A percentile compares a stretch with the other conserved stretches of the same genome.
Evolutionary conservation across 2,113 vertebrate genomes (phyloP).

Genomic region (Actinemys pallida): DNA sequence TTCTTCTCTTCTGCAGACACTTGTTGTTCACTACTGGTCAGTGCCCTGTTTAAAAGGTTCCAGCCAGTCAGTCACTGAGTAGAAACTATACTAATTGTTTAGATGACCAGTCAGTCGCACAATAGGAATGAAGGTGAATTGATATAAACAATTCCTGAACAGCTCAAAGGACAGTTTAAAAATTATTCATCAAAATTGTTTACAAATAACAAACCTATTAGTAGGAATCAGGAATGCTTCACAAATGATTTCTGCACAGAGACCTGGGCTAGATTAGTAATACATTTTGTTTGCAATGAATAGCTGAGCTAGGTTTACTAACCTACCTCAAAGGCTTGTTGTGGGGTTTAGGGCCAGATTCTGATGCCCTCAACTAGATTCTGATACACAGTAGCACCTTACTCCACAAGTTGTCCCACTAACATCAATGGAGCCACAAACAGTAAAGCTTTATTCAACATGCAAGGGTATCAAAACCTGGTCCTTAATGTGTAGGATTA

Average conservation of each 20-base stretch:
- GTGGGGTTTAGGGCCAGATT: not conserved
- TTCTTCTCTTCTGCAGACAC: not conserved
- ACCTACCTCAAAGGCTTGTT: not conserved
- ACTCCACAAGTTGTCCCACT: not conserved
- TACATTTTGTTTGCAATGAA: not conserved
- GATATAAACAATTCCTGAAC: not conserved
- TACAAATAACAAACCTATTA: not conserved
- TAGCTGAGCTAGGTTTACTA: not conserved
- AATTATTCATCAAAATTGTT: not conserved
- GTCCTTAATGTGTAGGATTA: slow-evolving; percentile 29
- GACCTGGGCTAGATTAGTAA: not conserved
- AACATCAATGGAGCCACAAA: not conserved
- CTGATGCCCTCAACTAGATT: not conserved
- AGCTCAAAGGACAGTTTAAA: not conserved
- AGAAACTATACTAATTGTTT: not conserved
- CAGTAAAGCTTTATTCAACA: not conserved
- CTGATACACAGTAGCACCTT: not conserved
- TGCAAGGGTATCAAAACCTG: not conserved
- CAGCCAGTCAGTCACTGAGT: not conserved
- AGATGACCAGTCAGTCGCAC: not conserved
- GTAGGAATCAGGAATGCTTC: not conserved
- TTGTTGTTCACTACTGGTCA: not conserved
- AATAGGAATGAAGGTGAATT: not conserved
- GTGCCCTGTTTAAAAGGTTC: not conserved
- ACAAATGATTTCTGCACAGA: not conserved